Conservation (phyloP, 2,797 vertebrate species). For the Esox masquinongy region DNA sequence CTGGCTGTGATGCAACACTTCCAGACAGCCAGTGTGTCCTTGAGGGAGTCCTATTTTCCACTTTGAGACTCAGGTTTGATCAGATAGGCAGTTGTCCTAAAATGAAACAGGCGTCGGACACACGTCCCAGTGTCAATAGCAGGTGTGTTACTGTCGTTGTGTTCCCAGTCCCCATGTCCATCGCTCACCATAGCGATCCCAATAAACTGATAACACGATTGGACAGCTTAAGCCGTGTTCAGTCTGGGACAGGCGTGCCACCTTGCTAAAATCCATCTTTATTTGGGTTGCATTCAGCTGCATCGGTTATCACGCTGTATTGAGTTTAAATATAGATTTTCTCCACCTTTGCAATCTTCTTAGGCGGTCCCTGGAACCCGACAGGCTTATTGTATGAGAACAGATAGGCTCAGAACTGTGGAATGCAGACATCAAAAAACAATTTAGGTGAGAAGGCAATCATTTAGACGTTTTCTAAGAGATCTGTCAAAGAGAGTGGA, state of each 20-base stretch:
- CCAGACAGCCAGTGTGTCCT: no score
- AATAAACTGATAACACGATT: background rate
- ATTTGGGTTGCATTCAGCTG: constrained; percentile 1
- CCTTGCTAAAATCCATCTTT: background rate
- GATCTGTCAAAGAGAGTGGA: background rate
- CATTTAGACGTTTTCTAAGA: background rate
- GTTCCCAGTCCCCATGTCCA: background rate
- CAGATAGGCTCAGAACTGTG: background rate
- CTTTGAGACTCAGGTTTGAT: background rate
- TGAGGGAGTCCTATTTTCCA: background rate
- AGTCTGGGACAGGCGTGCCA: background rate
- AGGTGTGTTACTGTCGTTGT: background rate
- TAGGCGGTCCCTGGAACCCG: background rate
- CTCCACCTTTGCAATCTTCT: background rate
- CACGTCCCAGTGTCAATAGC: constrained; percentile 3
- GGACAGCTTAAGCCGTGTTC: background rate
- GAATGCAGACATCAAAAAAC: background rate
- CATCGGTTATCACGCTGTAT: background rate
- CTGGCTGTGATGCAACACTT: background rate
- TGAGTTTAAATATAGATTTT: background rate
- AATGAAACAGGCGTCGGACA: background rate
- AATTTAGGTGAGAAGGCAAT: background rate
- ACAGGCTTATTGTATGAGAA: background rate
- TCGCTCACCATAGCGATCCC: background rate
- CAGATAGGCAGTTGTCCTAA: background rate